phyloP scores from a whole-genome alignment of 2,113 vertebrate species.

The Terrapene triunguis region DNA sequence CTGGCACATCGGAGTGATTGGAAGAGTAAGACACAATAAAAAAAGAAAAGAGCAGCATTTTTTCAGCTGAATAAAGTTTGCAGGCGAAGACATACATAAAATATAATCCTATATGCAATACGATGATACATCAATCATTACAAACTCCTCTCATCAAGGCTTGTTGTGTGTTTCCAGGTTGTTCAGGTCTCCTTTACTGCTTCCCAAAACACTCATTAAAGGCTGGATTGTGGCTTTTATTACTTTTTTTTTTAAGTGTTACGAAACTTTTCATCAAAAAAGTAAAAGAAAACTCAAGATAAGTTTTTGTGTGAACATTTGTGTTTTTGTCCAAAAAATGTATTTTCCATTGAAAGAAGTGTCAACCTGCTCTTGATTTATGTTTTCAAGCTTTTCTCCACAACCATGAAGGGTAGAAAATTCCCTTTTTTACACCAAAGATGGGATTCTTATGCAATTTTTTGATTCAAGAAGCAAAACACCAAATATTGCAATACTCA shows the following conservation, averaged over 20 bases:
- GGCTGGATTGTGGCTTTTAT: neutral
- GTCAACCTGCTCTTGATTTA: too few relatives aligned
- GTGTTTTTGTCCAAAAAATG: neutral
- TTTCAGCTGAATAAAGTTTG: neutral
- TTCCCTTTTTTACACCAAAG: too few relatives aligned
- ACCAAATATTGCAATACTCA: too few relatives aligned
- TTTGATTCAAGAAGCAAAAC: too few relatives aligned
- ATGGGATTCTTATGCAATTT: too few relatives aligned
- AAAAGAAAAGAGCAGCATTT: neutral
- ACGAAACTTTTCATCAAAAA: too few relatives aligned
- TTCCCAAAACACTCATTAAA: neutral
- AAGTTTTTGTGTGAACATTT: neutral
- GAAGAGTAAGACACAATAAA: neutral
- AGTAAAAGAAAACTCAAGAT: neutral
- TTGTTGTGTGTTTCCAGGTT: fast-evolving
- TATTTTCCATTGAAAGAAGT: neutral
- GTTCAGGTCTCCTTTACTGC: neutral
- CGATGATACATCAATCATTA: neutral
- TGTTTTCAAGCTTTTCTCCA: too few relatives aligned
- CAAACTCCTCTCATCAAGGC: neutral
- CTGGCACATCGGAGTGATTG: neutral
- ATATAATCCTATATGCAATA: neutral
- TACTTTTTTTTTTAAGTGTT: neutral
- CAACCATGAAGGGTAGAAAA: too few relatives aligned
- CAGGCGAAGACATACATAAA: neutral